These are phyloP conservation scores for Lordiphosa fenestrarum DNA, from an alignment of 2,888 invertebrate genomes.

Conservation along the genomic window DNA sequence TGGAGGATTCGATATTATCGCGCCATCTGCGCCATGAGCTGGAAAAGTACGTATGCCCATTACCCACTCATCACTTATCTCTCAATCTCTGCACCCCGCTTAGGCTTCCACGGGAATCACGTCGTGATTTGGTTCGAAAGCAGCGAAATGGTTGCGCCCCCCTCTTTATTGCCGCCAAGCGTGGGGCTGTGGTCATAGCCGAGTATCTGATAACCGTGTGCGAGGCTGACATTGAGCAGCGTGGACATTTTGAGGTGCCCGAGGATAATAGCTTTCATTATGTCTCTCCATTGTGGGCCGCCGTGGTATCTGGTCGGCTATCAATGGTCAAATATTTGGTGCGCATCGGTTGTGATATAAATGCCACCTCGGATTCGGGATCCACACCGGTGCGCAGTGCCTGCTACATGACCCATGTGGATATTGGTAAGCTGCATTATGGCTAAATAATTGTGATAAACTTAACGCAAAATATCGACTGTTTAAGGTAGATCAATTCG, in stretches of 20 bases:
- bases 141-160: slow-evolving; percentile 90
- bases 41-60: slow-evolving; percentile 67
- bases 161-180: slow-evolving; percentile 84
- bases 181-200: slow-evolving; percentile 90
- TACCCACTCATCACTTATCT: background rate
- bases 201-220: slow-evolving; percentile 92
- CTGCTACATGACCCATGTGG: slow-evolving; percentile 94
- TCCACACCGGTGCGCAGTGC: slow-evolving; percentile 95
- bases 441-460: too few relatives aligned
- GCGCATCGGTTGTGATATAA: slow-evolving; percentile 89
- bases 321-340: slow-evolving; percentile 89
- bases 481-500: too few relatives aligned
- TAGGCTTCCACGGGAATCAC: slow-evolving; percentile 83
- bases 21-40: slow-evolving; percentile 75
- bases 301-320: slow-evolving; percentile 91
- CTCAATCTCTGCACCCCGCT: background rate
- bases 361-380: slow-evolving; percentile 92
- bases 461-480: too few relatives aligned
- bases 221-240: slow-evolving; percentile 91
- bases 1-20: slow-evolving; percentile 73
- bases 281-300: slow-evolving; percentile 95
- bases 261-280: slow-evolving; percentile 88
- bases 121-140: slow-evolving; percentile 86
- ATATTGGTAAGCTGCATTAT: slow-evolving; percentile 81
- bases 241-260: slow-evolving; percentile 90